A percentile compares a stretch with the other conserved stretches of the same genome.
Conservation (phyloP, 64 coral and sea anemone species). For the Catalaphyllia jardinei region DNA sequence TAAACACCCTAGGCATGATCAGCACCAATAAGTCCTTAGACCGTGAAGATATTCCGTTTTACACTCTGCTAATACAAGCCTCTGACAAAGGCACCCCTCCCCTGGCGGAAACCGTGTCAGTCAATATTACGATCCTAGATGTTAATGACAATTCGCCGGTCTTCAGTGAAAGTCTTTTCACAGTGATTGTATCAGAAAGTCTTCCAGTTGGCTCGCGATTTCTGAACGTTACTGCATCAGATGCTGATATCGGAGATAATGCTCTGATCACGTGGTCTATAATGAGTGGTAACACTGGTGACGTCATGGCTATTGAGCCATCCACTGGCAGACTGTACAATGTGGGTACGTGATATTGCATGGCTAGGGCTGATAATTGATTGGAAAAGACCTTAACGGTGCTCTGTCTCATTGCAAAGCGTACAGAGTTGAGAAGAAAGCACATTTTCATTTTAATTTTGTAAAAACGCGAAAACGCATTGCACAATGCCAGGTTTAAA, state of each 20-base stretch:
- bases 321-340: constrained; percentile 22
- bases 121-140: constrained; percentile 46
- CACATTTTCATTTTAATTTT: too few relatives aligned
- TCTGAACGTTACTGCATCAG: constrained; percentile 46
- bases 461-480: too few relatives aligned
- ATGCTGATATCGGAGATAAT: constrained; percentile 44
- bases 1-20: constrained; percentile 47
- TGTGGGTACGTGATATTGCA: constrained; percentile 21
- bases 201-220: constrained; percentile 3
- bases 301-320: constrained; percentile 41
- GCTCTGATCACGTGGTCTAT: constrained; percentile 56
- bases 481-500: too few relatives aligned
- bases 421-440: too few relatives aligned
- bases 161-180: not conserved
- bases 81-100: constrained; percentile 53
- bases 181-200: constrained; percentile 36
- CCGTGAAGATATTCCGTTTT: constrained; percentile 49
- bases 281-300: constrained; percentile 40
- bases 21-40: constrained; percentile 48
- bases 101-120: constrained; percentile 52
- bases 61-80: constrained; percentile 40
- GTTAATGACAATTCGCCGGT: constrained; percentile 57
- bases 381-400: not conserved
- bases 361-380: not conserved
- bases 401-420: not conserved